Evolutionary conservation across 1,140 invertebrate species (phyloP).

Genomic region (Sycophila sp.): DNA sequence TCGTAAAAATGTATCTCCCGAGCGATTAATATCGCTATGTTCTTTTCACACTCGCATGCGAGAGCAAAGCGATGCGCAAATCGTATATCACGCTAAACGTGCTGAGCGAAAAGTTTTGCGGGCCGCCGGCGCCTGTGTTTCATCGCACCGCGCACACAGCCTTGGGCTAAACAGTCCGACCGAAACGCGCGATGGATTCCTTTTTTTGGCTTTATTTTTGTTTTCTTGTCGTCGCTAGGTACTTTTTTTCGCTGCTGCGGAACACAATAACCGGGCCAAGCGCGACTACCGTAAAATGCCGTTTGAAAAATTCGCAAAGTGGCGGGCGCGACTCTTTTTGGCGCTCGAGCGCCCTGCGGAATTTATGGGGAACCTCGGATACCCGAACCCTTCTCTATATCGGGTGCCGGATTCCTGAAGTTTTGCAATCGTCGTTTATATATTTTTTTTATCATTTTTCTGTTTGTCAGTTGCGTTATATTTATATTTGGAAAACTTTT

Average conservation of each 20-base stretch:
- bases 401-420: slow-evolving; percentile 18
- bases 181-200: neutral
- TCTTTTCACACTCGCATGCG: neutral
- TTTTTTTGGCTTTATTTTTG: slow-evolving; percentile 7
- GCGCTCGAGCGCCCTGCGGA: neutral
- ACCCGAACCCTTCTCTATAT: neutral
- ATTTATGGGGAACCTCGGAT: slow-evolving; percentile 3
- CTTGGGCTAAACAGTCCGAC: neutral
- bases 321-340: neutral
- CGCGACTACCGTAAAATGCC: slow-evolving; percentile 29
- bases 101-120: slow-evolving; percentile 1
- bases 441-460: neutral
- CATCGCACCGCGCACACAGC: no score
- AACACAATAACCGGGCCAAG: neutral
- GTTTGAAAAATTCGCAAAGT: slow-evolving; percentile 30
- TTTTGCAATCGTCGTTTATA: neutral
- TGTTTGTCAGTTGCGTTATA: slow-evolving; percentile 22
- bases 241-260: neutral
- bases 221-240: neutral
- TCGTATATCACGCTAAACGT: slow-evolving; percentile 34
- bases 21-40: slow-evolving; percentile 32
- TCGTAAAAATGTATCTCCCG: slow-evolving; percentile 31
- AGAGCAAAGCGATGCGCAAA: slow-evolving; percentile 20
- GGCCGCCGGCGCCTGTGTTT: no score
- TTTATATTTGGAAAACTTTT: slow-evolving; percentile 22